Evolutionary conservation across 1,140 invertebrate species (phyloP).

Genomic region (Antheraea mylitta): DNA sequence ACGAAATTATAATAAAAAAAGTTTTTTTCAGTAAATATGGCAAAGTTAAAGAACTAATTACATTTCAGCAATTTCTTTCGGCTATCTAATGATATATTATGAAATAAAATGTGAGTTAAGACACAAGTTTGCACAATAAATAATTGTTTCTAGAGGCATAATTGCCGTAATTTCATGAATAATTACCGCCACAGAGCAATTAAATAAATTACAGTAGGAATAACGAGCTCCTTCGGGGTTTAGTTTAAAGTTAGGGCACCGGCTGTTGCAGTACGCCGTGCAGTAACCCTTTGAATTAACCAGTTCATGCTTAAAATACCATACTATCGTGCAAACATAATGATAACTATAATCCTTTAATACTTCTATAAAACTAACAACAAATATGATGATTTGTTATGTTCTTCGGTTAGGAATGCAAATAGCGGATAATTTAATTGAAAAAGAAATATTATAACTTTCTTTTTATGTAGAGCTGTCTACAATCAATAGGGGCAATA

Average conservation of each 20-base stretch:
- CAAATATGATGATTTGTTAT: too few species aligned
- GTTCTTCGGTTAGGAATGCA: too few species aligned
- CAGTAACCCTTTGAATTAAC: constrained; percentile 29
- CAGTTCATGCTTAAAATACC: neutral
- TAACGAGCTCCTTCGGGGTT: constrained; percentile 73
- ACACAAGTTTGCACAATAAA: constrained; percentile 76
- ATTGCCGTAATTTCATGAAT: constrained; percentile 79
- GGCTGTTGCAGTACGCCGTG: constrained; percentile 56
- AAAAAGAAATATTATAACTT: too few species aligned
- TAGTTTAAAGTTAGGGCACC: constrained; percentile 73
- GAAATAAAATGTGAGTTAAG: constrained; percentile 76
- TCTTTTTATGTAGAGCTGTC: neutral
- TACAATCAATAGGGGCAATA: neutral
- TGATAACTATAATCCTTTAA: neutral
- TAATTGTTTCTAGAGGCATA: constrained; percentile 76
- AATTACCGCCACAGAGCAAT: constrained; percentile 77
- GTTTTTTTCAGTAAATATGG: neutral
- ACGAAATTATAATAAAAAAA: neutral
- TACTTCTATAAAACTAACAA: too few species aligned
- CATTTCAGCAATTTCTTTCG: constrained; percentile 33
- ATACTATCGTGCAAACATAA: neutral
- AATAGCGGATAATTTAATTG: too few species aligned
- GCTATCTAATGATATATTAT: constrained; percentile 68
- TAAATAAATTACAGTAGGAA: constrained; percentile 78
- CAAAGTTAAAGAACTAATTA: neutral